Conservation (phyloP, 2,888 invertebrate species). For the Tryphoninae sp. region DNA sequence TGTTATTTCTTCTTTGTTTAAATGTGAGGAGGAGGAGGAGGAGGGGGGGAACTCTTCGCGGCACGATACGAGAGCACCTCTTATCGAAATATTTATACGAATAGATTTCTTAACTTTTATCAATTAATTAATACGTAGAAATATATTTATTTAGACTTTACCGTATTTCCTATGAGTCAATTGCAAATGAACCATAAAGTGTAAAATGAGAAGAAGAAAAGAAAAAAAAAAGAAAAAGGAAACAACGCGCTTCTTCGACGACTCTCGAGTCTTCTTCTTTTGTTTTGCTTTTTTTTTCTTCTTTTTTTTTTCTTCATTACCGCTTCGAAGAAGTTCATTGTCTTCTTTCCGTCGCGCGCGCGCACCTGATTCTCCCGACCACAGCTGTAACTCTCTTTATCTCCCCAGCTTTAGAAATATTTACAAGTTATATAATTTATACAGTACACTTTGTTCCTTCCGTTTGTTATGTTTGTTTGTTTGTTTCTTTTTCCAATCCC, state of each 20-base stretch:
- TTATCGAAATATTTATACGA: slow-evolving; percentile 75
- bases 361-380: slow-evolving; percentile 49
- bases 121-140: slow-evolving; percentile 75
- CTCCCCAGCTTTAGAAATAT: slow-evolving; percentile 62
- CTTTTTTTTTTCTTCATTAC: slow-evolving; percentile 1
- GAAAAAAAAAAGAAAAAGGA: slow-evolving; percentile 6
- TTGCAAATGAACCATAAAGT: slow-evolving; percentile 76
- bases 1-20: slow-evolving; percentile 33
- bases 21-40: not conserved
- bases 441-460: slow-evolving; percentile 45
- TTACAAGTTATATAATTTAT: slow-evolving; percentile 60
- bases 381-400: slow-evolving; percentile 53
- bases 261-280: slow-evolving; percentile 9
- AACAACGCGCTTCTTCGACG: slow-evolving; percentile 33
- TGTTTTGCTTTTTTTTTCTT: not conserved
- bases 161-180: slow-evolving; percentile 73
- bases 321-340: slow-evolving; percentile 30
- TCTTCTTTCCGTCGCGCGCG: slow-evolving; percentile 21
- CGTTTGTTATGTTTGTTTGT: slow-evolving; percentile 42
- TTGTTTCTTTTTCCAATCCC: slow-evolving; percentile 4
- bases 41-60: slow-evolving; percentile 69
- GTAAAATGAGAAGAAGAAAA: slow-evolving; percentile 60
- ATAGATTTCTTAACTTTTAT: slow-evolving; percentile 73
- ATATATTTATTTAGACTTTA: slow-evolving; percentile 79
- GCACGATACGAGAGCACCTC: slow-evolving; percentile 75